phyloP scores from a whole-genome alignment of 2,888 invertebrate genomes.

The Amiota communis region DNA sequence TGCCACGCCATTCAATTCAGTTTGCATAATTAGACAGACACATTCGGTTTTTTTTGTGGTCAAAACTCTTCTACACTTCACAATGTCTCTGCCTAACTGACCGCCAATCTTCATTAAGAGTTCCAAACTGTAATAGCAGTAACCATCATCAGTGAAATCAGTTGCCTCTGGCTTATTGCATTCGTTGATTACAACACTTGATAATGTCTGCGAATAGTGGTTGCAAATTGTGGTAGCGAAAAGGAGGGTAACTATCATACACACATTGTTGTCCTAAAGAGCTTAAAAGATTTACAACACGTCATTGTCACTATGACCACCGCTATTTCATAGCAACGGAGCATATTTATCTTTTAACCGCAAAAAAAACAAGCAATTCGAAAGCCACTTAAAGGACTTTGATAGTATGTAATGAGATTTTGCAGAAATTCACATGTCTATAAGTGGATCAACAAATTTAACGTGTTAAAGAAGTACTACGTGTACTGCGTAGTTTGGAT shows the following conservation, averaged over 20 bases:
- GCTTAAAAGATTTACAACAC: slow-evolving; percentile 11
- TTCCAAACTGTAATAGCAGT: neutral
- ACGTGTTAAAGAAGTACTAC: too few species aligned
- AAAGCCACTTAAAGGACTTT: too few species aligned
- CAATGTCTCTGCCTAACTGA: neutral
- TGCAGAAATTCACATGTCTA: too few species aligned
- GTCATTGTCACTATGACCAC: neutral
- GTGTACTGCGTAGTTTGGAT: too few species aligned
- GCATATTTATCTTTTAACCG: too few species aligned
- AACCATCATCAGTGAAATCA: neutral
- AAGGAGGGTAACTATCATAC: too few species aligned
- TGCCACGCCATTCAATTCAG: neutral
- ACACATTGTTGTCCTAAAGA: neutral
- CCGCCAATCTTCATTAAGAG: neutral
- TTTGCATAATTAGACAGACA: too few species aligned
- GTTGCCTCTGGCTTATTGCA: slow-evolving; percentile 3
- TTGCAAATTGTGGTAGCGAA: neutral
- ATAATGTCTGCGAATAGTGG: slow-evolving; percentile 20
- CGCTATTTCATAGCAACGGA: neutral
- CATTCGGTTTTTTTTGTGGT: too few species aligned
- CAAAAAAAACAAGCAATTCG: too few species aligned
- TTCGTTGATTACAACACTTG: slow-evolving; percentile 15
- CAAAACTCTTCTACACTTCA: too few species aligned
- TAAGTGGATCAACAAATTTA: too few species aligned
- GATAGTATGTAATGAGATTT: too few species aligned